Conservation (phyloP, 2,113 vertebrate genomes). For the Malaclemys terrapin region DNA sequence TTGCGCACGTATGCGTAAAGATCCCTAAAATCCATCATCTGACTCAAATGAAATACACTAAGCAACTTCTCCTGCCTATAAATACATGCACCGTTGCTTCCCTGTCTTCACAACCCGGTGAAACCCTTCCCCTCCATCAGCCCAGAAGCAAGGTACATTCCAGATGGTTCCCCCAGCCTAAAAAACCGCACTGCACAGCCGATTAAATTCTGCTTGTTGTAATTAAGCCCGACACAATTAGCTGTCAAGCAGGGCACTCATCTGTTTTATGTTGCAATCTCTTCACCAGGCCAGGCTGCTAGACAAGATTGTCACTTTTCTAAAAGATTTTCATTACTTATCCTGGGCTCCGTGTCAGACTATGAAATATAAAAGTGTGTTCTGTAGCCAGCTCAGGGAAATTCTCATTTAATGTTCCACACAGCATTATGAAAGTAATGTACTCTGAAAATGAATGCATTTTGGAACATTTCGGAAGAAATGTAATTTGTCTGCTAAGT, state of each 20-base stretch:
- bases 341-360: conserved; percentile 73
- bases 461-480: conserved; percentile 73
- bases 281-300: conserved; percentile 67
- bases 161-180: conserved; percentile 72
- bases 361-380: conserved; percentile 70
- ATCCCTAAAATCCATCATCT: conserved; percentile 50
- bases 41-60: background rate
- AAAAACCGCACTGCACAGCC: conserved; percentile 72
- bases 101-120: conserved; percentile 22
- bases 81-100: background rate
- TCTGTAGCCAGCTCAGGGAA: conserved; percentile 69
- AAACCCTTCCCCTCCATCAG: conserved; percentile 31
- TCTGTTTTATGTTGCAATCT: conserved; percentile 82
- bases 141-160: conserved; percentile 62
- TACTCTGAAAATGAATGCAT: conserved; percentile 77
- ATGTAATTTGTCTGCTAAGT: conserved; percentile 78
- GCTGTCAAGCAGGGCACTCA: conserved; percentile 79
- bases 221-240: conserved; percentile 83
- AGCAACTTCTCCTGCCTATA: conserved; percentile 23
- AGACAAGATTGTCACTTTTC: conserved; percentile 78
- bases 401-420: conserved; percentile 76
- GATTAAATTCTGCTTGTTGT: conserved; percentile 82
- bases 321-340: conserved; percentile 79
- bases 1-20: conserved; percentile 17
- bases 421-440: conserved; percentile 76